These are phyloP conservation scores for Paramisgurnus dabryanus DNA, from an alignment of 2,113 vertebrate genomes.

Conservation along the genomic window DNA sequence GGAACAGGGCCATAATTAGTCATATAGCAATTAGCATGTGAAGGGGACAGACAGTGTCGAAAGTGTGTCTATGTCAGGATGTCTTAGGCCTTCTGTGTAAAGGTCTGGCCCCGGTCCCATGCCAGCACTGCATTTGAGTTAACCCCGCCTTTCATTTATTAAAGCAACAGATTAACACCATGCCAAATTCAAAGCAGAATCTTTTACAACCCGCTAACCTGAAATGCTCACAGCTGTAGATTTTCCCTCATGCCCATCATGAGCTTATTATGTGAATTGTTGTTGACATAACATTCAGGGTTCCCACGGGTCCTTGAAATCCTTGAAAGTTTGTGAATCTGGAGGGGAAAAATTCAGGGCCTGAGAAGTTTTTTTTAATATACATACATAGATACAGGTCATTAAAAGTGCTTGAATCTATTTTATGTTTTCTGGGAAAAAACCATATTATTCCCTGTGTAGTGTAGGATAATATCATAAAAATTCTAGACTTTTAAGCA, in stretches of 20 bases:
- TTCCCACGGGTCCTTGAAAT: too few relatives aligned
- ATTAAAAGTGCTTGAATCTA: too few relatives aligned
- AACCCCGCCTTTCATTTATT: not conserved
- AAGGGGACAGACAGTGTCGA: slow-evolving; percentile 83
- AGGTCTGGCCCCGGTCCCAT: slow-evolving; percentile 7
- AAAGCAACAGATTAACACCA: slow-evolving; percentile 24
- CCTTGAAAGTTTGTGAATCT: too few relatives aligned
- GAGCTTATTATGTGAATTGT: too few relatives aligned
- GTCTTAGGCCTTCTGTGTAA: not conserved
- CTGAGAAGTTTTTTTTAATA: too few relatives aligned
- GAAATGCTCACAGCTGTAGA: not conserved
- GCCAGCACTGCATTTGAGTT: not conserved
- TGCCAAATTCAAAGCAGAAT: slow-evolving; percentile 4
- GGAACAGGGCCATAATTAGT: slow-evolving; percentile 92
- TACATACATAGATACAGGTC: too few relatives aligned
- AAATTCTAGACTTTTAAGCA: too few relatives aligned
- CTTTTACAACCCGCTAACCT: slow-evolving; percentile 14
- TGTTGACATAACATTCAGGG: too few relatives aligned
- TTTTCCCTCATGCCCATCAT: not conserved
- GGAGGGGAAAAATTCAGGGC: too few relatives aligned
- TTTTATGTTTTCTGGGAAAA: too few relatives aligned
- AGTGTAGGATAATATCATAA: too few relatives aligned
- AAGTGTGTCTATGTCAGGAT: slow-evolving; percentile 48
- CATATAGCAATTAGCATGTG: slow-evolving; percentile 87
- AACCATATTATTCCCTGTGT: too few relatives aligned